Evolutionary conservation across 2,113 vertebrate species (phyloP).

Genomic region (Isichthys henryi): DNA sequence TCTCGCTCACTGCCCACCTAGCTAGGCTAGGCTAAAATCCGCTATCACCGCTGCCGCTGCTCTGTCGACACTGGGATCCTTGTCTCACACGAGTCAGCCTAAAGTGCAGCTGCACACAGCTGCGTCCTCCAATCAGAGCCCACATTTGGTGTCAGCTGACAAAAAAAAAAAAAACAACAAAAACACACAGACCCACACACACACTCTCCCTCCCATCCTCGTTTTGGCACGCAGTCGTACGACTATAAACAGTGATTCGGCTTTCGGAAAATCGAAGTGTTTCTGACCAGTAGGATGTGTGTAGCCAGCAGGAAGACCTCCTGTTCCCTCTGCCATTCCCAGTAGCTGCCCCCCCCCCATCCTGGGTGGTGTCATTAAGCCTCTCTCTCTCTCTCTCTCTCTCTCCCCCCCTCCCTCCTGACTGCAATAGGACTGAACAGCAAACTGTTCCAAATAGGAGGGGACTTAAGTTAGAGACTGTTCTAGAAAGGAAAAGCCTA

Average conservation of each 20-base stretch:
- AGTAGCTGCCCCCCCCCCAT: neutral
- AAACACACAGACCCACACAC: constrained; percentile 24
- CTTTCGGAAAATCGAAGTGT: neutral
- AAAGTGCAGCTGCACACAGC: constrained; percentile 84
- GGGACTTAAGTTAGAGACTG: neutral
- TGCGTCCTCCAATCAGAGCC: constrained; percentile 75
- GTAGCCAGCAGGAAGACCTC: neutral
- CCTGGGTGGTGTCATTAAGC: neutral
- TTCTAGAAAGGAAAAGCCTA: neutral
- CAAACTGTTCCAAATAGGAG: neutral
- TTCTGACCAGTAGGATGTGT: constrained; percentile 3
- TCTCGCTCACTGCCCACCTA: neutral
- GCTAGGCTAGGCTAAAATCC: constrained; percentile 68
- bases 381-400: neutral
- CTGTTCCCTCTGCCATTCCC: neutral
- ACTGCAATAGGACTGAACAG: neutral
- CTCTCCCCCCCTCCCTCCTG: neutral
- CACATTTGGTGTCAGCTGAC: constrained; percentile 86
- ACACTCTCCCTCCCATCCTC: constrained; percentile 6
- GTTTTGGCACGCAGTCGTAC: neutral
- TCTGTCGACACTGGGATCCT: constrained; percentile 83
- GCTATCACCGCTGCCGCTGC: constrained; percentile 64
- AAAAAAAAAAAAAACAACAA: constrained; percentile 39
- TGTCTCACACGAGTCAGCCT: constrained; percentile 74
- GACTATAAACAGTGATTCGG: constrained; percentile 5